Percentiles rank a stretch among this genome's conserved stretches.
phyloP scores from a whole-genome alignment of 2,113 vertebrate species.

The Diadophis punctatus region DNA sequence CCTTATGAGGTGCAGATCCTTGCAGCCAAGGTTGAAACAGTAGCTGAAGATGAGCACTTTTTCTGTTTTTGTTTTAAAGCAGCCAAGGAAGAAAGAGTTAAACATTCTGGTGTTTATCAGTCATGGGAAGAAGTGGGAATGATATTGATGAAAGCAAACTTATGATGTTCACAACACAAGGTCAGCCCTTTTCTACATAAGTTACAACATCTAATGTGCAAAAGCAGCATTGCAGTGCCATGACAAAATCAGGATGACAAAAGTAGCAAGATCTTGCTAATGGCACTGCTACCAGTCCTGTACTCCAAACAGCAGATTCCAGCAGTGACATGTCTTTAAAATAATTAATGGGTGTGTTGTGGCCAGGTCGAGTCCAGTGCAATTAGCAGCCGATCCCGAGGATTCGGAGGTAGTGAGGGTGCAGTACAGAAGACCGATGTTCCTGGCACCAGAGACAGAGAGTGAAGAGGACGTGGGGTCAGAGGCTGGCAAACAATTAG shows the following conservation, averaged over 20 bases:
- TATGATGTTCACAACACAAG: background rate
- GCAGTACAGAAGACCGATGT: no score
- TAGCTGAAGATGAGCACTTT: background rate
- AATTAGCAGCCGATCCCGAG: no score
- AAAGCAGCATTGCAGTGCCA: background rate
- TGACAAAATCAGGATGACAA: background rate
- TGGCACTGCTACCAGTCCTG: background rate
- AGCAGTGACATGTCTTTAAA: background rate
- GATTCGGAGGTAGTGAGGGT: no score
- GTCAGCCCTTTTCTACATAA: background rate
- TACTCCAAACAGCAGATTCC: background rate
- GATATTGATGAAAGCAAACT: background rate
- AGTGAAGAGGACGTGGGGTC: no score
- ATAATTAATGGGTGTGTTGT: no score
- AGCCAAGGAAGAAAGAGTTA: background rate
- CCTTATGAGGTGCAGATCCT: background rate
- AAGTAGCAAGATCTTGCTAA: background rate
- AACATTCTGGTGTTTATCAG: background rate
- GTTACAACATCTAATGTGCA: background rate
- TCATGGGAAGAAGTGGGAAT: background rate
- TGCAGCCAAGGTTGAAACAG: background rate
- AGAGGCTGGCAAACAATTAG: no score
- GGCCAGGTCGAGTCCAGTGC: no score
- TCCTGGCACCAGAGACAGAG: no score
- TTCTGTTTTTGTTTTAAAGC: background rate